Base-by-base conservation (phyloP, 2,888 invertebrate species). In the Nomada ferruginata region DNA sequence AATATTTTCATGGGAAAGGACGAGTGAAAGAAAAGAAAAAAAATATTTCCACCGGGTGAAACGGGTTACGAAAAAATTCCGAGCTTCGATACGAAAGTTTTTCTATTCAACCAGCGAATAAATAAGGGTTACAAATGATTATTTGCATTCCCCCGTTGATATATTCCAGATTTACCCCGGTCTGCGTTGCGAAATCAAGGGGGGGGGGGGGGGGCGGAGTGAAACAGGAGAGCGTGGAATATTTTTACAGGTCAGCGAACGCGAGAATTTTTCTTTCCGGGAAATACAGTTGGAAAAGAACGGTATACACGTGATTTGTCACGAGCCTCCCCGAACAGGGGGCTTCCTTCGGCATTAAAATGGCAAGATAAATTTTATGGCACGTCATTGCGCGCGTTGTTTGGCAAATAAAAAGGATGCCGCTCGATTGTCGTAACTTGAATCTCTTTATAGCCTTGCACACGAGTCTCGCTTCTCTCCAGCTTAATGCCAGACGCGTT, bases 291-390 rank as follows among this genome's bases (percentile, higher is more conserved):
- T 82, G 69, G 60, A 69, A 18, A 65, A 57, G 60, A 82, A 82
- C 82, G 82, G 81, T 82, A 73, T 44, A 69, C 69, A 23, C 52
- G 60, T 55, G 82, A 82, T 82, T 82, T 73, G 82, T 82, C 79
- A 69, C 76, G 20, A 13, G 26, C 47, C 57, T 53, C 59, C 18
- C 50, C 57, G 71, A 71, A 55, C 70, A 11, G 23, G 53, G 26
- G 13, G 75, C 52, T 68, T 72, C 76, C 71, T 61, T 71, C 63
- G 66, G 75, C 71, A 80, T 82, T 82, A 75, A 82, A 80, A 71
- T 59, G 70, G 55, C 68, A 20, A 75, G 80, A 80, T 82, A 82
- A 82, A 80, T 82, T 82, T 82, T 82, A 82, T 71, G 82, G 64
- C 82, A 13, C 63, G 80, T 68, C 80, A 80, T 71, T 75, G 80